Evolutionary conservation across 2,888 invertebrate species (phyloP), one percentile per base, ranked within the genome.

Genomic region (Drosophila infuscata): DNA sequence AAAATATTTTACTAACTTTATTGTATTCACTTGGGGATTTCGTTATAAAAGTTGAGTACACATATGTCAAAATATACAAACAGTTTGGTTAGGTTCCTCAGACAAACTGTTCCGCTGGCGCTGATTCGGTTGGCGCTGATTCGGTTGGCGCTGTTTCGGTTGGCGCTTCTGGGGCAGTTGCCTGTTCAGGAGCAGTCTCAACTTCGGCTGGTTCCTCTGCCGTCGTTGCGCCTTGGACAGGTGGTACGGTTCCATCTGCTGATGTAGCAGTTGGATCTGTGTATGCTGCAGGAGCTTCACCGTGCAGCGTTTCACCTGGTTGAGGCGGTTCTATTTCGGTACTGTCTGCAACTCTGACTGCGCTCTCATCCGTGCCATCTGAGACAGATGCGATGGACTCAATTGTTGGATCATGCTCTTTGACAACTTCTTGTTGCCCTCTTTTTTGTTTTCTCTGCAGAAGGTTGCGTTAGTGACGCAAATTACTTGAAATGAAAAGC

Each of bases 361-460:
- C 61, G 20, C 20, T 20, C 2, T 20, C 41, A 20, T 20, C 41
- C 41, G 20, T 7, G 25, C 8, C 25, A 25, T 7, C 46, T 8
- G 2, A 15, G 20, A 46, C 20, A 5, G 43, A 20, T 20, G 11
- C 20, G 43, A 5, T 12, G 7, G 20, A 25, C 46, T 8, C 46
- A 46, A 3, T 25, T 7, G 15, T 25, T 2, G 25, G 46, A 8
- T 8, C 3, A 12, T 25, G 46, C 25, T 46, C 46, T 8, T 25
- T 25, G 46, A 25, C 25, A 25, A 46, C 25, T 46, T 46, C 46
- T 8, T 3, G 69, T 51, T 32, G 58, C 70, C 25, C 17, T 59
- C 67, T 68, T 9, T 9, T n/a, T 43, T 66, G 33, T 15, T 56
- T 75, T 5, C 63, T 60, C 63, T 74, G 38, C 25, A 25, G 6